phyloP scores from a whole-genome alignment of 2,888 invertebrate genomes.

The Xiphydria camelus region DNA sequence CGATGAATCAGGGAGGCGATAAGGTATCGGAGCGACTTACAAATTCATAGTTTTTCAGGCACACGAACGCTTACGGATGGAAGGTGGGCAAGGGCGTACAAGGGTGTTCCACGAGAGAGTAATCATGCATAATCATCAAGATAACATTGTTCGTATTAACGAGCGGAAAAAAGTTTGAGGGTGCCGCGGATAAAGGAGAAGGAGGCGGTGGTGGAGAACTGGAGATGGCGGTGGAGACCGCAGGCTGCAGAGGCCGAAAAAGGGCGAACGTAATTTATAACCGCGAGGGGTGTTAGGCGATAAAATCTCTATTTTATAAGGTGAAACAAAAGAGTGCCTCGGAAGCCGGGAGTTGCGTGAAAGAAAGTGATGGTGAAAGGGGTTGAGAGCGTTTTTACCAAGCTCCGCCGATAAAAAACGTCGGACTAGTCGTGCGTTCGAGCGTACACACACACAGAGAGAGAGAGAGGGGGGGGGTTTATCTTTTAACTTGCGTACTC shows the following conservation, averaged over 20 bases:
- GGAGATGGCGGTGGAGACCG: too few species aligned
- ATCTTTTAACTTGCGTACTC: too few species aligned
- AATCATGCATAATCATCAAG: too few species aligned
- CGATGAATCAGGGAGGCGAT: too few species aligned
- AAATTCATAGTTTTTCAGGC: not conserved
- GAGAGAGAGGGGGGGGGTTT: too few species aligned
- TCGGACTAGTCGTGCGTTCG: too few species aligned
- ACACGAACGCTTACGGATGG: too few species aligned
- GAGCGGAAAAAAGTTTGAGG: constrained; percentile 7
- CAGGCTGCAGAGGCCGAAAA: too few species aligned
- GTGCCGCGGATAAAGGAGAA: not conserved
- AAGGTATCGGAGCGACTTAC: not conserved
- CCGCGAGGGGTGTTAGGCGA: constrained; percentile 8
- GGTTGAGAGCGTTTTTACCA: constrained; percentile 4
- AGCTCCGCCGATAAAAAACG: not conserved
- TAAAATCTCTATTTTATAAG: constrained; percentile 18
- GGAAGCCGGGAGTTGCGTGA: constrained; percentile 1
- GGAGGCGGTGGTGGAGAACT: not conserved
- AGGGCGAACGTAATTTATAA: constrained; percentile 16
- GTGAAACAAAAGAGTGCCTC: constrained; percentile 15
- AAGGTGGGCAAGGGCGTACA: too few species aligned
- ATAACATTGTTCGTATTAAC: constrained; percentile 15
- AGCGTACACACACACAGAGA: too few species aligned
- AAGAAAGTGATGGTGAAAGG: constrained; percentile 4
- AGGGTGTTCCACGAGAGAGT: too few species aligned